Evolutionary conservation across 2,797 vertebrate species (phyloP), one percentile per base, ranked within the genome.

Genomic region (Benthosema pterotum): DNA sequence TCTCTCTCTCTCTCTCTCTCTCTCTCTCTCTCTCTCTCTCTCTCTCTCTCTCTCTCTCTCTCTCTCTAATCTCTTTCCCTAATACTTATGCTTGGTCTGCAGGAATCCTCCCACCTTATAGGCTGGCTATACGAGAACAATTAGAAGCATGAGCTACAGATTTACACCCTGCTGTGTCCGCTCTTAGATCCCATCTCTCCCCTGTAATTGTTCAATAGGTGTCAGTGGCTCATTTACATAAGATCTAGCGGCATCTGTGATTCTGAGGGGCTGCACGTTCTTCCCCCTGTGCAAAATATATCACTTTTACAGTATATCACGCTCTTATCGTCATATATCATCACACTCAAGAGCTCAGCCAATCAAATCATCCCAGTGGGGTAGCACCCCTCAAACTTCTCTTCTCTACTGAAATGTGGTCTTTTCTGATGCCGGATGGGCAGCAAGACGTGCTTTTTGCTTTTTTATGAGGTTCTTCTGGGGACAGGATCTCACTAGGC

Each of bases 181-280:
- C 70, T 73, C 61, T 77, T 52, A 46, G 61, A 88, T 77, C 71
- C 79, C 18, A 77, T 74, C 75, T 72, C 60, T 69, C 61, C 25
- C 25, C 6, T 54, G 48, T 72, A 67, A 67, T 60, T 76, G 75
- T 80, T 74, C 48, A 72, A 56, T 65, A 57, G 46, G 64, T 62
- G 57, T 61, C 38, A 42, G 60, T 61, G 70, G 66, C 51, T 82
- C 67, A 81, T 78, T 79, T 79, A 53, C 67, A 71, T 72, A 54
- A 74, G 47, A 65, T 66, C 62, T 71, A 49, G 70, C 83, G 72
- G 75, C 53, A 61, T 78, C 65, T 64, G 3, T 56, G 47, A 46
- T 38, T 51, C 56, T 48, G 42, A 3, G 14, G 12, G 6, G 25
- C 48, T 47, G 75, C 22, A 69, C 54, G 78, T 52, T 55, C 17